Base-by-base conservation (phyloP, 2,113 vertebrate species). In the Thunnus thynnus region DNA sequence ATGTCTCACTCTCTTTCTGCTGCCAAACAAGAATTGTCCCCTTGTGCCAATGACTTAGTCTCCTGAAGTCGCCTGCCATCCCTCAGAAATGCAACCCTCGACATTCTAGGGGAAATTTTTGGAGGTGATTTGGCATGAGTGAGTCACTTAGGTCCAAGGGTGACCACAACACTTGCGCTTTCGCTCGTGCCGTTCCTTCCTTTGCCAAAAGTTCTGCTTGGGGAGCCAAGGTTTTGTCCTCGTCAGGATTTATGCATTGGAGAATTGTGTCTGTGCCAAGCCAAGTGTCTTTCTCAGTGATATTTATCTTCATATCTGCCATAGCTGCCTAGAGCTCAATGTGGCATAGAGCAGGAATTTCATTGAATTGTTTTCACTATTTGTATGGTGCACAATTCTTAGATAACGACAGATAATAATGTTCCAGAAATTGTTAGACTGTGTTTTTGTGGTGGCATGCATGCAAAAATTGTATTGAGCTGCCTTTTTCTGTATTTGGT, bases 131-230 rank as follows among this genome's bases (percentile, higher is more conserved):
- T 60, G 64, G 76, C 57, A 66, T 72, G 75, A 80, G 46, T 22
- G 32, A 54, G 70, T 36, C 61, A 2, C 47, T 76, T 68, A 17
- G 78, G 82, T 90, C 84, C 85, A 91, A 88, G 83, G 91, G 91
- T 88, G 92, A 93, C 50, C 54, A 79, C 77, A 86, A 86, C 86
- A 86, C 86, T 90, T 67, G 89, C 32, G 76, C 76, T 88, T 75
- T 63, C 64, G 77, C 92, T 87, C 79, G 84, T 93, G 92, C 78
- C 77, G 20, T 83, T 81, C 66, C 73, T 84, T 84, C 17, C 10
- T 46, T 22, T n/a, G 66, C 22, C 71, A 69, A 44, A 64, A 58
- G 64, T 71, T 57, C 72, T 16, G 61, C 61, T 79, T 12, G 27
- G 61, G 8, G 22, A 72, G 78, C 54, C 18, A 3, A 22, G 62